These are phyloP conservation scores for Metacarcinus magister DNA, from an alignment of 2,888 invertebrate genomes.

Conservation along the genomic window DNA sequence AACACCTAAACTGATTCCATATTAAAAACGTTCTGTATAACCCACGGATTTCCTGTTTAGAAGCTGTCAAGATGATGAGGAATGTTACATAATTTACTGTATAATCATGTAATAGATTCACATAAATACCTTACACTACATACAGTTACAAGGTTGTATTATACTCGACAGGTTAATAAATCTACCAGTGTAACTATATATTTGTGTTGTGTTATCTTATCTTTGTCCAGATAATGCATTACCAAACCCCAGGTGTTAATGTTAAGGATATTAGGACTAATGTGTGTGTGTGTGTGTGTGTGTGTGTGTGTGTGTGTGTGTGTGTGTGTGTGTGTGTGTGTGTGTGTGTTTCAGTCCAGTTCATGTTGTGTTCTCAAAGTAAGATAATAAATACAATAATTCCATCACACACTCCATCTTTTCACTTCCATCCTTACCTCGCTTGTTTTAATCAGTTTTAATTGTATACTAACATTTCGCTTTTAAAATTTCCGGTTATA, in stretches of 20 bases:
- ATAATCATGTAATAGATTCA: neutral
- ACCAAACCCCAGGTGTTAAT: neutral
- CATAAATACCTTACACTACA: neutral
- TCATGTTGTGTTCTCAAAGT: neutral
- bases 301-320: conserved; percentile 59
- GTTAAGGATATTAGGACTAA: neutral
- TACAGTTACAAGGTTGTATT: neutral
- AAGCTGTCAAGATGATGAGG: neutral
- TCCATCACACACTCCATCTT: too few species aligned
- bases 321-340: conserved; percentile 65
- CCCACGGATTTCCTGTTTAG: neutral
- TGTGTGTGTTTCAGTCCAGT: neutral
- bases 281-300: neutral
- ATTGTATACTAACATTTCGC: too few species aligned
- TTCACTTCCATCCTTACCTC: too few species aligned
- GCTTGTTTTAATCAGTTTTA: too few species aligned
- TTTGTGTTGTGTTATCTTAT: neutral
- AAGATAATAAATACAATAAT: neutral
- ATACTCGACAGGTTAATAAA: neutral
- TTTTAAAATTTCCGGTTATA: too few species aligned
- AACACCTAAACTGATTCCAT: neutral
- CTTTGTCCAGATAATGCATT: neutral
- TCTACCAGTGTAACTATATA: neutral
- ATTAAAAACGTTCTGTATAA: neutral
- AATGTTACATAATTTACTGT: neutral